Percentiles rank a stretch among this genome's conserved stretches.
These are phyloP conservation scores for Diarsia brunnea DNA, from an alignment of 2,888 invertebrate species.

Conservation along the genomic window DNA sequence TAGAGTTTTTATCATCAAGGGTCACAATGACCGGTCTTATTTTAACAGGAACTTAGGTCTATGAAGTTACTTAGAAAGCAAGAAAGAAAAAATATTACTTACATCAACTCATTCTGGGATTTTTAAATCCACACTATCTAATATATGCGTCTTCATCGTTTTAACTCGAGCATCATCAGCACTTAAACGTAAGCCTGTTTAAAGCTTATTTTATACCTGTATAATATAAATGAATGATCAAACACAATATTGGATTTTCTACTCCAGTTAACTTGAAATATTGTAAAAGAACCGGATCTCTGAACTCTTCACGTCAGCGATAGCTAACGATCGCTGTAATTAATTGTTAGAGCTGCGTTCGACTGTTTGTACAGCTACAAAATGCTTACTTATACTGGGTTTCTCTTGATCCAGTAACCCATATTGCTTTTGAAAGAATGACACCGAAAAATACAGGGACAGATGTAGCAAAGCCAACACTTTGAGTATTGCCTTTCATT, in stretches of 20 bases:
- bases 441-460: neutral
- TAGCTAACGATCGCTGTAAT: conserved; percentile 40
- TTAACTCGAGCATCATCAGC: neutral
- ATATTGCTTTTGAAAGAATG: neutral
- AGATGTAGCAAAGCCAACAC: neutral
- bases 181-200: neutral
- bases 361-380: conserved; percentile 37
- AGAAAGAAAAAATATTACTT: no score
- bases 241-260: conserved; percentile 6
- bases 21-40: neutral
- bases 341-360: conserved; percentile 45
- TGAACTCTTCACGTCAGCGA: conserved; percentile 25
- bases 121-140: neutral
- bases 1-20: neutral
- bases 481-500: neutral
- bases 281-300: conserved; percentile 10
- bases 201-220: neutral
- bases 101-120: no score
- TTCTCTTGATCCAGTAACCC: conserved; percentile 24
- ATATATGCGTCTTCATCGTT: neutral
- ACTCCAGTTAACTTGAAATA: conserved; percentile 2
- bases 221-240: neutral
- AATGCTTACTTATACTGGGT: conserved; percentile 28
- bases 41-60: neutral
- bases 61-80: no score